phyloP scores from a whole-genome alignment of 2,888 invertebrate genomes.

The Unio pictorum region DNA sequence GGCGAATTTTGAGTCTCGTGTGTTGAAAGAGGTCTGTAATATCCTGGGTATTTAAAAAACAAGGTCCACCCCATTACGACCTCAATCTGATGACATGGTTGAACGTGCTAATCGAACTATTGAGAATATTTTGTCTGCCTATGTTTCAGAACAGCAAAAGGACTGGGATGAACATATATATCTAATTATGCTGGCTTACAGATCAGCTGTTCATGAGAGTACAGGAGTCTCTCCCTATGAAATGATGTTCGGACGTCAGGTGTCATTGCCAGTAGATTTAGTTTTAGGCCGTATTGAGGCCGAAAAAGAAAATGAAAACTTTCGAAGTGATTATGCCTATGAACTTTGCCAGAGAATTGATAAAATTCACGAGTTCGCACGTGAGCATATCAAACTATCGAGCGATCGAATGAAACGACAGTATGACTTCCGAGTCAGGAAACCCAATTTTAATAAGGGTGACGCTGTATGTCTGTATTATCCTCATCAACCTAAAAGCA shows the following conservation, averaged over 20 bases:
- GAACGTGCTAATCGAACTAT: too few relatives aligned
- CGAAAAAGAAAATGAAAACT: constrained; percentile 1
- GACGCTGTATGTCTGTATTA: constrained; percentile 23
- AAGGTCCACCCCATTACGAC: too few relatives aligned
- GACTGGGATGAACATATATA: constrained; percentile 22
- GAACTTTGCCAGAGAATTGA: constrained; percentile 76
- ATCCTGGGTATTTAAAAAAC: too few relatives aligned
- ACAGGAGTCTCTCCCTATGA: constrained; percentile 16
- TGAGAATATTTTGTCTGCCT: too few relatives aligned
- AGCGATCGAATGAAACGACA: constrained; percentile 13
- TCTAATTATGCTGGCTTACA: constrained; percentile 23
- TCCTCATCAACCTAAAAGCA: constrained; percentile 10
- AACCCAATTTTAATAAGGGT: constrained; percentile 3
- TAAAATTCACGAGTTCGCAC: constrained; percentile 78
- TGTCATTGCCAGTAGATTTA: constrained; percentile 17
- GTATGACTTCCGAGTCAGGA: constrained; percentile 15
- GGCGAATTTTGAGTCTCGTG: too few relatives aligned
- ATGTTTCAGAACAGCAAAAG: not conserved
- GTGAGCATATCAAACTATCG: constrained; percentile 22
- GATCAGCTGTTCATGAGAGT: constrained; percentile 17
- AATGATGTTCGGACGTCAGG: constrained; percentile 20
- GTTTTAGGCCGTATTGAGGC: constrained; percentile 11
- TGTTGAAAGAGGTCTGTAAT: too few relatives aligned
- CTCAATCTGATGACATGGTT: too few relatives aligned
- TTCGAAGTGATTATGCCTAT: constrained; percentile 19